Percentiles rank a stretch among this genome's conserved stretches.
Evolutionary conservation across 2,888 invertebrate species (phyloP).

Genomic region (Zaprionus bogoriensis): DNA sequence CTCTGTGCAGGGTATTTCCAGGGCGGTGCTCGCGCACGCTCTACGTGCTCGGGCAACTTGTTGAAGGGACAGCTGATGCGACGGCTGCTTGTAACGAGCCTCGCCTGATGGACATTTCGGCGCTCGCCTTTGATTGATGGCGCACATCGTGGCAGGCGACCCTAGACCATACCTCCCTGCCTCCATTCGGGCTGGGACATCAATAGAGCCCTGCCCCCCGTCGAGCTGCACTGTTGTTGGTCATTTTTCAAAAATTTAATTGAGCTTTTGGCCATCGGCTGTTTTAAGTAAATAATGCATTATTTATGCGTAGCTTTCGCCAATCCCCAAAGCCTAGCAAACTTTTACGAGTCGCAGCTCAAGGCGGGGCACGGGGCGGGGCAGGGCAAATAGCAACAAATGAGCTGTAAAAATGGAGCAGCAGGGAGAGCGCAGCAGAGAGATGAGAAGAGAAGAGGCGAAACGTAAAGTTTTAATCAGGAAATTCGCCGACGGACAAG

Average conservation of each 20-base stretch:
- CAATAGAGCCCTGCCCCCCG: not conserved
- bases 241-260: constrained; percentile 72
- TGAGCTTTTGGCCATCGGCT: constrained; percentile 62
- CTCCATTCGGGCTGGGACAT: too few species aligned
- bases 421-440: constrained; percentile 8
- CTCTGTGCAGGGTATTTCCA: too few species aligned
- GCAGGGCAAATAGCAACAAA: constrained; percentile 59
- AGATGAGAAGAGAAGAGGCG: constrained; percentile 31
- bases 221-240: constrained; percentile 23
- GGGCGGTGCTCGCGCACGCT: too few species aligned
- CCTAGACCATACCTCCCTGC: not conserved
- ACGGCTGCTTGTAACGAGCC: constrained; percentile 45
- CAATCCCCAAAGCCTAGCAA: constrained; percentile 22
- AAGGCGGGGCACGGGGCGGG: not conserved
- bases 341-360: constrained; percentile 13
- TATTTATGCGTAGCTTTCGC: constrained; percentile 62
- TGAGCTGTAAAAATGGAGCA: constrained; percentile 62
- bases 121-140: constrained; percentile 62
- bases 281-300: constrained; percentile 68
- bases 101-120: constrained; percentile 41
- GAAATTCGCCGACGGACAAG: constrained; percentile 43
- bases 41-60: too few species aligned
- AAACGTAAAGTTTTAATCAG: constrained; percentile 67
- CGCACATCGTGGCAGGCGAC: not conserved
- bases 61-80: constrained; percentile 31